Percentiles rank a stretch among this genome's conserved stretches.
Conservation (phyloP, 2,888 invertebrate species). For the Anorthoa munda region DNA sequence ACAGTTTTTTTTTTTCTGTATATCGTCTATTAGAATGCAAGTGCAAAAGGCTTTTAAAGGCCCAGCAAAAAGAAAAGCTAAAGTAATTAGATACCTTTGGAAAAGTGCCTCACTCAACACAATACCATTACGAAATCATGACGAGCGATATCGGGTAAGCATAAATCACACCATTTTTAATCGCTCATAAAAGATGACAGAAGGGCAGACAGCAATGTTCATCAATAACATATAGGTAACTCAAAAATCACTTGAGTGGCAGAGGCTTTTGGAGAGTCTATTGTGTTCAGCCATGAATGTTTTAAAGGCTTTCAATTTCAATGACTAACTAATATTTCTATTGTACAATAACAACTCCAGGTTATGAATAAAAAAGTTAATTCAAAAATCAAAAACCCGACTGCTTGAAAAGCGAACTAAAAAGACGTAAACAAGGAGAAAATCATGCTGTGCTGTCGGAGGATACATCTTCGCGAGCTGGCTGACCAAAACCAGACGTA, state of each 20-base stretch:
- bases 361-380: too few relatives aligned
- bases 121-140: neutral
- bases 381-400: too few relatives aligned
- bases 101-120: neutral
- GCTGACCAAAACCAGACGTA: too few relatives aligned
- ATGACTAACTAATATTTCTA: neutral
- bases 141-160: neutral
- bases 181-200: neutral
- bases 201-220: neutral
- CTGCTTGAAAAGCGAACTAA: too few relatives aligned
- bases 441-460: too few relatives aligned
- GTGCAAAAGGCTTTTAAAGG: slow-evolving; percentile 16
- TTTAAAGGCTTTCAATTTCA: neutral
- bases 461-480: too few relatives aligned
- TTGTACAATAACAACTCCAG: too few relatives aligned
- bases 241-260: slow-evolving; percentile 10
- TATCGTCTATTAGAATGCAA: too few relatives aligned
- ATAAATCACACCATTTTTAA: slow-evolving; percentile 19
- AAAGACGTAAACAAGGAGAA: too few relatives aligned
- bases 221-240: slow-evolving; percentile 11
- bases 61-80: neutral
- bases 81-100: neutral
- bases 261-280: neutral
- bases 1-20: too few relatives aligned
- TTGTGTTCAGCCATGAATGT: slow-evolving; percentile 6